Evolutionary conservation across 1,140 invertebrate genomes (phyloP), one percentile per base, ranked within the genome.

Genomic region (Olivierus martensii): DNA sequence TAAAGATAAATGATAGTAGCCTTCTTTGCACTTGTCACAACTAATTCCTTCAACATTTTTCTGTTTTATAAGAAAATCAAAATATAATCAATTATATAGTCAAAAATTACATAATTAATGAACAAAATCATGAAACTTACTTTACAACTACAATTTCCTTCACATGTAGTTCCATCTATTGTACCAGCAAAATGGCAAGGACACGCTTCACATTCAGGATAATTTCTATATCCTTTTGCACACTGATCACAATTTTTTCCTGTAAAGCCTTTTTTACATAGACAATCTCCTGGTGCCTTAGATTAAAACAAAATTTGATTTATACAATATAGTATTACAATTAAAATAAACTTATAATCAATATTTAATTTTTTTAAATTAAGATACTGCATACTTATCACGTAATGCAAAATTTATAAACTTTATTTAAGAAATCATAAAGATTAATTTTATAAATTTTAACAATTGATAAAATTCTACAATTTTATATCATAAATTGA

Each of bases 221-320:
- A 88, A 37, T 81, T 79, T 14, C 79, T 77, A 65, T 79, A 87
- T 10, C 89, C 87, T 1, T 77, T 70, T 1, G 83, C 83, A 70
- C 94, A 99, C 18, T 76, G 68, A 56, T 92, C 82, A 73, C 94
- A 98, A 43, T 74, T 77, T 12, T 69, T 64, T 0, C 94, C 93
- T 28, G 77, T 74, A 69, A 82, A 97, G 9, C 89, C 92, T 19
- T 75, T 68, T 43, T 77, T 75, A 66, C 94, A 98, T 39, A 78
- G 74, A 65, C 94, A 99, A 35, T 78, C 73, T 46, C 86, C 83
- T 37, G 81, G 76, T 56, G 28, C 28, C 39, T 41, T 41, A n/a
- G 1, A 1, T 11, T 38, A 38, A 38, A n/a, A 38, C 10, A 9
- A 9, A 38, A n/a, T 38, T 38, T 11, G 10, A 11, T 38, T 11